Conservation (phyloP, 2,888 invertebrate species). For the Drosophila nr. perissopoda region DNA sequence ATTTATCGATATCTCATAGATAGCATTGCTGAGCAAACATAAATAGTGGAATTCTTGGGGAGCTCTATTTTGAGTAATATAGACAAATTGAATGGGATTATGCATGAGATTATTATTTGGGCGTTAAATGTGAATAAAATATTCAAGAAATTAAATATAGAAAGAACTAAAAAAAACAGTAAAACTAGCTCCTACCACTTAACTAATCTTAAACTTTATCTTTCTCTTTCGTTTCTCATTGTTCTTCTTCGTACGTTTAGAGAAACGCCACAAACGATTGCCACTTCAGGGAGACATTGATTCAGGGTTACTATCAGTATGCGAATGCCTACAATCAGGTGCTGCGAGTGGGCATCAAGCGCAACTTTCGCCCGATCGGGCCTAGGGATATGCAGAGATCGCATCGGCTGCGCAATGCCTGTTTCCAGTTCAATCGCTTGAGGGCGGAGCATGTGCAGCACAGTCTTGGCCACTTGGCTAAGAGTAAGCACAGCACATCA, state of each 20-base stretch:
- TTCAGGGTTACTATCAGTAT: slow-evolving; percentile 78
- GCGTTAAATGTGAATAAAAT: neutral
- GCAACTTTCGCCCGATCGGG: slow-evolving; percentile 76
- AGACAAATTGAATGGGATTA: neutral
- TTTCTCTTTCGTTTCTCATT: neutral
- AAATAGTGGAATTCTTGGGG: neutral
- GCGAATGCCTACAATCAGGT: slow-evolving; percentile 76
- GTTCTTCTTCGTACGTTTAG: slow-evolving; percentile 51
- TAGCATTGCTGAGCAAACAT: neutral
- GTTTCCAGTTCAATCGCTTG: slow-evolving; percentile 76
- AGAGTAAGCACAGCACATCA: slow-evolving; percentile 27
- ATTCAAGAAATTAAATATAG: neutral
- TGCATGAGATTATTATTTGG: neutral
- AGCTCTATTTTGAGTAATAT: neutral
- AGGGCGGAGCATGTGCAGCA: slow-evolving; percentile 66
- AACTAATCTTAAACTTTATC: neutral
- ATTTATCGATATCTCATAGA: slow-evolving; percentile 1
- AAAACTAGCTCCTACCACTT: neutral
- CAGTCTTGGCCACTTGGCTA: slow-evolving; percentile 22
- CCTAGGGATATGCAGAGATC: slow-evolving; percentile 66
- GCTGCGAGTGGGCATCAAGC: slow-evolving; percentile 81
- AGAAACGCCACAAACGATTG: slow-evolving; percentile 81
- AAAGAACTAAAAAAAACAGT: neutral
- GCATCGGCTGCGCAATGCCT: slow-evolving; percentile 68
- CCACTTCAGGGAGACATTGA: slow-evolving; percentile 81